phyloP scores from a whole-genome alignment of 2,888 invertebrate species.

The Drosophila aldrichi region DNA sequence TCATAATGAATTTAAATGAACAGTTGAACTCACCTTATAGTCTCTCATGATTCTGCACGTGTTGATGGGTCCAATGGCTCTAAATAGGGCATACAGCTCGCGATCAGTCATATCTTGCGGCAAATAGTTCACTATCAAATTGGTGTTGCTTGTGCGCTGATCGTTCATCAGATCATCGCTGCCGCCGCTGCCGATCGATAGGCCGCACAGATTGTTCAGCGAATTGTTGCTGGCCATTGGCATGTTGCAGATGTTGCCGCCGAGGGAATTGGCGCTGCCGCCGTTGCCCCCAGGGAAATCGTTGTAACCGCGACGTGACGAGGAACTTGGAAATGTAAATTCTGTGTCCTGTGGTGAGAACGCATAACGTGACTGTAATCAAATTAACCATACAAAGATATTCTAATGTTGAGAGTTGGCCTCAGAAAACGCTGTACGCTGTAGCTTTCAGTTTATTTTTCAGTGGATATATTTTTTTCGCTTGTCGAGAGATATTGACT shows the following conservation, averaged over 20 bases:
- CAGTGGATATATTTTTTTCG: slow-evolving; percentile 26
- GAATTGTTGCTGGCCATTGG: slow-evolving; percentile 81
- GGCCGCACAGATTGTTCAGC: slow-evolving; percentile 72
- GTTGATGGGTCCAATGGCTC: slow-evolving; percentile 94
- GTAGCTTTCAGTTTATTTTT: slow-evolving; percentile 1
- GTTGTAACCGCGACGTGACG: slow-evolving; percentile 84
- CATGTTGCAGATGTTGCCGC: slow-evolving; percentile 70
- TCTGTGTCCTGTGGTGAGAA: slow-evolving; percentile 86
- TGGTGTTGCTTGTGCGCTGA: slow-evolving; percentile 87
- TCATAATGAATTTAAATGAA: too few relatives aligned
- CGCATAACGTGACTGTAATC: slow-evolving; percentile 86
- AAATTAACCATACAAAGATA: slow-evolving; percentile 79
- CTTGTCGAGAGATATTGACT: slow-evolving; percentile 13
- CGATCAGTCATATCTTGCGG: slow-evolving; percentile 97
- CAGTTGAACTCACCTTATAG: slow-evolving; percentile 88
- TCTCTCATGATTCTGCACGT: slow-evolving; percentile 97
- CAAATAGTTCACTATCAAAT: slow-evolving; percentile 97
- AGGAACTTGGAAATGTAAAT: slow-evolving; percentile 85
- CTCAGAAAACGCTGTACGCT: slow-evolving; percentile 71
- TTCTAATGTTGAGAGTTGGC: slow-evolving; percentile 78
- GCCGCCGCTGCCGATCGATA: slow-evolving; percentile 76
- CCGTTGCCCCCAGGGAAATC: slow-evolving; percentile 82
- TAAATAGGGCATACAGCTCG: slow-evolving; percentile 95
- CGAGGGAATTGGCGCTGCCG: slow-evolving; percentile 68
- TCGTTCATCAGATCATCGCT: slow-evolving; percentile 74